Conservation (phyloP, 2,888 invertebrate genomes). For the Chrysolina oricalcia region DNA sequence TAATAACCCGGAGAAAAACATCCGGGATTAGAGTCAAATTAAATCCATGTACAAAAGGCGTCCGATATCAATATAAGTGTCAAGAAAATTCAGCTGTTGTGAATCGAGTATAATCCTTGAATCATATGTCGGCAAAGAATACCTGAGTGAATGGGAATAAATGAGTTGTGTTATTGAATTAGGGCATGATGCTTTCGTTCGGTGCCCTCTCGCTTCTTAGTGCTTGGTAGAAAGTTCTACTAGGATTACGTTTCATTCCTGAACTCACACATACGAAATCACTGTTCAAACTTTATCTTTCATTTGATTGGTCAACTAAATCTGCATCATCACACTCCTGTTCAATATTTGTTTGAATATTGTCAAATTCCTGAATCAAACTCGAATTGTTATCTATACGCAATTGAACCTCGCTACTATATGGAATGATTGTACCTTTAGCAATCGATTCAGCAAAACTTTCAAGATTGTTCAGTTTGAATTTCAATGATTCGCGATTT, state of each 20-base stretch:
- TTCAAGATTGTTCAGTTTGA: no score
- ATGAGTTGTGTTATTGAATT: conserved; percentile 19
- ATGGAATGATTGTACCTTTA: no score
- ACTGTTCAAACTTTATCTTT: no score
- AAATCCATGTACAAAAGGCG: conserved; percentile 58
- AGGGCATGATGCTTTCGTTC: neutral
- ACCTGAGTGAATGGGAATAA: conserved; percentile 3
- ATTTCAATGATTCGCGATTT: no score
- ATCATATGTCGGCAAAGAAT: conserved; percentile 20
- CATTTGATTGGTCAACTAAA: no score
- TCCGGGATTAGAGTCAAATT: conserved; percentile 62
- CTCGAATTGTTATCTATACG: no score
- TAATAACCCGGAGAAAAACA: conserved; percentile 61
- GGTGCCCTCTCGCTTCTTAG: neutral
- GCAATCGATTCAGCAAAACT: no score
- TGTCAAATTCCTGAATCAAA: no score
- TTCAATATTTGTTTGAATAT: no score
- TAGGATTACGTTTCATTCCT: neutral
- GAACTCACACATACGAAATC: no score
- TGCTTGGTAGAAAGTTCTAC: neutral
- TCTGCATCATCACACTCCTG: no score
- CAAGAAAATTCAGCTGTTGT: conserved; percentile 35
- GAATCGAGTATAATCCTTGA: conserved; percentile 30
- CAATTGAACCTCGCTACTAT: no score
- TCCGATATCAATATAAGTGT: conserved; percentile 56